These are phyloP conservation scores for Sorex araneus DNA, from an alignment of 2,113 vertebrate genomes.

Conservation along the genomic window DNA sequence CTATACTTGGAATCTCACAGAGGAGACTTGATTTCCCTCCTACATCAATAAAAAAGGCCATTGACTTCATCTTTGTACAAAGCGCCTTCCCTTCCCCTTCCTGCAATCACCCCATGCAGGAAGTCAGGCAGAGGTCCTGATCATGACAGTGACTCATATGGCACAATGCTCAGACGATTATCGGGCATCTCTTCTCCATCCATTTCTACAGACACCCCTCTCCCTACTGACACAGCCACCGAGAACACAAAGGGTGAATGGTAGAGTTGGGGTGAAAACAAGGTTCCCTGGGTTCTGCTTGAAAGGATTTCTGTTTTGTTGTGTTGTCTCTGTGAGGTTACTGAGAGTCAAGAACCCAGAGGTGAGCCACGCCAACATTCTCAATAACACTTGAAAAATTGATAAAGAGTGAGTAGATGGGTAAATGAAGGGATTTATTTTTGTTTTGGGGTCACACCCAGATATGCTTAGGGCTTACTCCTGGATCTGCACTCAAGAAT, in stretches of 20 bases:
- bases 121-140: neutral
- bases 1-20: neutral
- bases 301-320: neutral
- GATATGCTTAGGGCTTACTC: too few species aligned
- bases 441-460: too few species aligned
- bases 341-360: neutral
- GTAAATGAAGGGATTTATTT: neutral
- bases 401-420: neutral
- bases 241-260: neutral
- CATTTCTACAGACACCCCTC: neutral
- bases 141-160: neutral
- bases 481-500: too few species aligned
- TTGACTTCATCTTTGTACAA: too few species aligned
- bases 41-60: neutral
- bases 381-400: slow-evolving; percentile 2
- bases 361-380: neutral
- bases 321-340: neutral
- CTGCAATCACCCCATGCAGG: neutral
- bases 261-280: neutral
- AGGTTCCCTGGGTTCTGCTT: neutral
- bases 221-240: neutral
- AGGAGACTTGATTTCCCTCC: neutral
- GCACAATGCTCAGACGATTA: too few species aligned
- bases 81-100: neutral
- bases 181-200: neutral